A percentile compares a stretch with the other conserved stretches of the same genome.
Evolutionary conservation across 2,113 vertebrate species (phyloP).

Genomic region (Dissostichus mawsoni): DNA sequence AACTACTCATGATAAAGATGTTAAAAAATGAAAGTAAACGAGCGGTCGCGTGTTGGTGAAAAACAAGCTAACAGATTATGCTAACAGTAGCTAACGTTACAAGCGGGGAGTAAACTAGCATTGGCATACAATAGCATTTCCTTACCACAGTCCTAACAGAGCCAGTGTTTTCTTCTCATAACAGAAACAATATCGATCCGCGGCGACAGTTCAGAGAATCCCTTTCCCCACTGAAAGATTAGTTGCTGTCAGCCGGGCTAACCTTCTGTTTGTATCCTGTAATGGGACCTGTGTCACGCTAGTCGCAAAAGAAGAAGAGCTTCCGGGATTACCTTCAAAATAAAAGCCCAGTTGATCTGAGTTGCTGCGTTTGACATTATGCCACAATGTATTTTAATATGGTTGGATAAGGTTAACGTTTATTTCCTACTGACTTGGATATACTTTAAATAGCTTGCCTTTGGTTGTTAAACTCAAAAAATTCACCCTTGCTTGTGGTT

Average conservation of each 20-base stretch:
- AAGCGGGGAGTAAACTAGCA: slow-evolving; percentile 21
- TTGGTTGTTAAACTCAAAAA: background rate
- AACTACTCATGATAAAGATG: background rate
- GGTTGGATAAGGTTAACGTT: background rate
- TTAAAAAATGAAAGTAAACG: background rate
- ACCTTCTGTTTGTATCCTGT: slow-evolving; percentile 53
- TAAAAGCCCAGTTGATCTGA: background rate
- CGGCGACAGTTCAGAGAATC: background rate
- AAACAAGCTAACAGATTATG: slow-evolving; percentile 45
- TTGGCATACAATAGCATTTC: background rate
- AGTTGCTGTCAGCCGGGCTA: slow-evolving; percentile 33
- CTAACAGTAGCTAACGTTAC: slow-evolving; percentile 35
- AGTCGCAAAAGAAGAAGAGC: rapidly evolving
- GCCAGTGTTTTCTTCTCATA: slow-evolving; percentile 62
- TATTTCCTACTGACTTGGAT: background rate
- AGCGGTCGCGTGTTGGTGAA: background rate
- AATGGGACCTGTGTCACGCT: background rate
- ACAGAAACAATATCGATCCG: slow-evolving; percentile 37
- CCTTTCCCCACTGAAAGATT: background rate
- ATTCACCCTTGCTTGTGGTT: background rate
- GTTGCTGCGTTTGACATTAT: background rate
- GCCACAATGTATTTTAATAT: background rate
- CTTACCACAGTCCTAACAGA: slow-evolving; percentile 57
- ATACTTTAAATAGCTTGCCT: background rate
- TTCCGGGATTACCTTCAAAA: slow-evolving; percentile 22